Conservation (phyloP, 1,140 invertebrate genomes). For the Orchestia grillus region DNA sequence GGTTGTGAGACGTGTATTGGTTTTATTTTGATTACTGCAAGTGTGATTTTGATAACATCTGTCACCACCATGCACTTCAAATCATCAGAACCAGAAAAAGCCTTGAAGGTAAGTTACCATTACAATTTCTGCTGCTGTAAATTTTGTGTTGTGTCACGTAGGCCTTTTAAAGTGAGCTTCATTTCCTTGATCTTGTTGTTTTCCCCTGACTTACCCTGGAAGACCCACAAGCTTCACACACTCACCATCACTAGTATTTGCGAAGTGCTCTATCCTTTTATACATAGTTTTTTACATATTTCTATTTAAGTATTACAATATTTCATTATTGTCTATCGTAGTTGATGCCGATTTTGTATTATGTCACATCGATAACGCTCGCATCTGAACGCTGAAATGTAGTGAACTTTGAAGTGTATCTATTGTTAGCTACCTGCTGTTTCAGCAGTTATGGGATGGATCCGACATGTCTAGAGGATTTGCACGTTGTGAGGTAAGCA, state of each 20-base stretch:
- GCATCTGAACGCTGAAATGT: background rate
- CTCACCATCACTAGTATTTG: too few species aligned
- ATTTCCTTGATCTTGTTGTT: background rate
- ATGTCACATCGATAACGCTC: background rate
- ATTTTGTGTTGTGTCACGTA: background rate
- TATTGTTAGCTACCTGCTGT: background rate
- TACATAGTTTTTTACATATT: background rate
- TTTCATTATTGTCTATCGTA: background rate
- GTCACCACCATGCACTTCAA: constrained; percentile 41
- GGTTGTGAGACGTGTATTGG: background rate
- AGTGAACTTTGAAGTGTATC: background rate
- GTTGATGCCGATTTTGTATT: background rate
- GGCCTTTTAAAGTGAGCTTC: background rate
- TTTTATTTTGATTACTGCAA: background rate
- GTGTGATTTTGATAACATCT: background rate
- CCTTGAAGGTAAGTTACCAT: constrained; percentile 33
- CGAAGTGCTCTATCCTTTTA: too few species aligned
- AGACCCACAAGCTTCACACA: too few species aligned
- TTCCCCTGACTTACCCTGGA: background rate
- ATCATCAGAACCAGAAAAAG: constrained; percentile 39
- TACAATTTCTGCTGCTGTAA: background rate
- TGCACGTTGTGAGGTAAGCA: too few species aligned
- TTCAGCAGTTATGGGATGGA: background rate
- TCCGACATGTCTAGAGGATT: background rate
- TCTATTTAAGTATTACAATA: background rate